Evolutionary conservation across 2,797 vertebrate genomes (phyloP).

Genomic region (Pangasius larnaudii): DNA sequence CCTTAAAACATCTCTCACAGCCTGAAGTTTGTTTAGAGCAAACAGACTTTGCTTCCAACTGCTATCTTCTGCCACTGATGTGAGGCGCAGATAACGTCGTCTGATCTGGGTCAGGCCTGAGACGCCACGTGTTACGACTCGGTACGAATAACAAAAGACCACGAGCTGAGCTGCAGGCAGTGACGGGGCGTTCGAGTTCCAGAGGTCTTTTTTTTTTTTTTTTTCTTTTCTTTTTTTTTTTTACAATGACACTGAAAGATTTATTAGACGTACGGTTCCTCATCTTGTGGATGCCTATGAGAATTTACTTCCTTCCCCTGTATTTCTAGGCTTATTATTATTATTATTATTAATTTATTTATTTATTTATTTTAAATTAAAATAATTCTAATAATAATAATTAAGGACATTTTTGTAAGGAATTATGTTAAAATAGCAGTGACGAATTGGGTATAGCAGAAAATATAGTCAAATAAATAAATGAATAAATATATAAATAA

Average conservation of each 20-base stretch:
- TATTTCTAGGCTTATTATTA: background rate
- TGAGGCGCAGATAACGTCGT: background rate
- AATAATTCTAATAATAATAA: too few species aligned
- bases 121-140: slow-evolving; percentile 15
- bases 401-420: background rate
- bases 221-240: too few species aligned
- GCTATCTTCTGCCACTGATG: slow-evolving; percentile 33
- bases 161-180: slow-evolving; percentile 9
- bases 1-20: background rate
- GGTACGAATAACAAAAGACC: slow-evolving; percentile 50
- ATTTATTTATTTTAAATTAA: too few species aligned
- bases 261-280: too few species aligned
- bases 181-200: slow-evolving; percentile 19
- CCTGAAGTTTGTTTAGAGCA: slow-evolving; percentile 21
- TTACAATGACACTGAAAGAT: background rate
- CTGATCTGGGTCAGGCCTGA: slow-evolving; percentile 1
- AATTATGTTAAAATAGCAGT: background rate
- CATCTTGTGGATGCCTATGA: background rate
- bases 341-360: too few species aligned
- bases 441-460: background rate
- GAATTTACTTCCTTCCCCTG: background rate
- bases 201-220: slow-evolving; percentile 5
- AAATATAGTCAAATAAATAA: background rate
- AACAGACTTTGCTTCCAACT: slow-evolving; percentile 37
- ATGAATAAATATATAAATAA: background rate